phyloP scores from a whole-genome alignment of 1,140 invertebrate genomes.

The Dinothrombium tinctorium region DNA sequence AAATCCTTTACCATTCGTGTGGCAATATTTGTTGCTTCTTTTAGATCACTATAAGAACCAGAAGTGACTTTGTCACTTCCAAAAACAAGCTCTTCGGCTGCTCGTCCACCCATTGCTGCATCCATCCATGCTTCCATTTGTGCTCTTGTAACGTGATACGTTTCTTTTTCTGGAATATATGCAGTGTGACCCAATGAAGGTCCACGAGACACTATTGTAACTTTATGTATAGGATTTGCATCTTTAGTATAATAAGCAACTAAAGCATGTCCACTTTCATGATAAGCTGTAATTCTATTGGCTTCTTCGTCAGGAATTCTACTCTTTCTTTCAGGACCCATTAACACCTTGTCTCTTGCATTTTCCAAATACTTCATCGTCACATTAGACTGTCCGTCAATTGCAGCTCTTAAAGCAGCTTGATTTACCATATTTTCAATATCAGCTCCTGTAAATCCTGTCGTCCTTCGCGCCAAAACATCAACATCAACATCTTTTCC shows the following conservation, averaged over 20 bases:
- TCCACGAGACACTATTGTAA: constrained; percentile 80
- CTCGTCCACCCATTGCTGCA: constrained; percentile 86
- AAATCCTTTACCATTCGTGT: constrained; percentile 82
- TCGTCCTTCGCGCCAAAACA: constrained; percentile 60
- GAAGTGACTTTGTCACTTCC: constrained; percentile 73
- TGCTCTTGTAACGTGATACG: constrained; percentile 64
- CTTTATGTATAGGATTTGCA: constrained; percentile 71
- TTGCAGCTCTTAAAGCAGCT: constrained; percentile 53
- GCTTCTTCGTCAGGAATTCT: constrained; percentile 72
- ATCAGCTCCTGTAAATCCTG: constrained; percentile 57
- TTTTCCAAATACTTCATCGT: constrained; percentile 77
- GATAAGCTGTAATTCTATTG: constrained; percentile 81
- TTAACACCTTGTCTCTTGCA: constrained; percentile 80
- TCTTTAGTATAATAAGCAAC: constrained; percentile 81
- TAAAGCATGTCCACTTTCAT: constrained; percentile 89
- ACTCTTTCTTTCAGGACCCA: constrained; percentile 78
- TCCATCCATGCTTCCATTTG: constrained; percentile 84
- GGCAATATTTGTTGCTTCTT: constrained; percentile 68
- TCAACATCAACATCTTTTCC: constrained; percentile 52
- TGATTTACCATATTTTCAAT: constrained; percentile 34
- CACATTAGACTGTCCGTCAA: constrained; percentile 58
- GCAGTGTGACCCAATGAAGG: constrained; percentile 60
- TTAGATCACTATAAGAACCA: constrained; percentile 38
- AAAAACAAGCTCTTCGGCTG: constrained; percentile 88
- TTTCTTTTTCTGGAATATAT: constrained; percentile 66